phyloP scores from a whole-genome alignment of 2,113 vertebrate genomes.

The Zeus faber region DNA sequence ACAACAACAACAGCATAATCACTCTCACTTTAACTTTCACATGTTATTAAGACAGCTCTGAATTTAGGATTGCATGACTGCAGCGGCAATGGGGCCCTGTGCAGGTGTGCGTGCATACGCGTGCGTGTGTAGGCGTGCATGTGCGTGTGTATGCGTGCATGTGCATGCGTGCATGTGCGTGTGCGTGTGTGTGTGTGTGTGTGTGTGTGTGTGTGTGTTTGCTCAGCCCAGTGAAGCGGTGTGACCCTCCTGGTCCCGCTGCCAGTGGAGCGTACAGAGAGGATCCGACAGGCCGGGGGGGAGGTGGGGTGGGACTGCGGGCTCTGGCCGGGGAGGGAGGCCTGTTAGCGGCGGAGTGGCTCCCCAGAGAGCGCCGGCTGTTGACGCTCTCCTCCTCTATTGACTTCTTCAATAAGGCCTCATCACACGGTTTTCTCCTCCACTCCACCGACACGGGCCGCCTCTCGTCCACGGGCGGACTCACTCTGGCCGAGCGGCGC shows the following conservation, averaged over 20 bases:
- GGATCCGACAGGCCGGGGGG: conserved; percentile 43
- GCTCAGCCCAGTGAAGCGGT: conserved; percentile 67
- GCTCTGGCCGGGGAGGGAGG: neutral
- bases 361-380: conserved; percentile 46
- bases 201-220: conserved; percentile 51
- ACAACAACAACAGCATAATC: too few relatives aligned
- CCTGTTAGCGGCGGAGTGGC: conserved; percentile 24
- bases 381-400: conserved; percentile 61
- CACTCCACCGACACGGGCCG: conserved; percentile 46
- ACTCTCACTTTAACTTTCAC: too few relatives aligned
- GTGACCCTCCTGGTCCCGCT: conserved; percentile 62
- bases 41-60: too few relatives aligned
- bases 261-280: conserved; percentile 54
- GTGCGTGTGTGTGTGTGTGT: neutral
- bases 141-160: neutral
- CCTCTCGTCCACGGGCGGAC: neutral
- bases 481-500: too few relatives aligned
- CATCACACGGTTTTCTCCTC: conserved; percentile 67
- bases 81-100: too few relatives aligned
- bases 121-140: neutral
- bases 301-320: too few relatives aligned
- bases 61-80: too few relatives aligned
- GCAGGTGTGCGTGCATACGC: neutral
- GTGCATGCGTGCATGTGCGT: neutral
- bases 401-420: conserved; percentile 71